Conservation (phyloP, 2,888 invertebrate species). For the Podabrus alpinus region DNA sequence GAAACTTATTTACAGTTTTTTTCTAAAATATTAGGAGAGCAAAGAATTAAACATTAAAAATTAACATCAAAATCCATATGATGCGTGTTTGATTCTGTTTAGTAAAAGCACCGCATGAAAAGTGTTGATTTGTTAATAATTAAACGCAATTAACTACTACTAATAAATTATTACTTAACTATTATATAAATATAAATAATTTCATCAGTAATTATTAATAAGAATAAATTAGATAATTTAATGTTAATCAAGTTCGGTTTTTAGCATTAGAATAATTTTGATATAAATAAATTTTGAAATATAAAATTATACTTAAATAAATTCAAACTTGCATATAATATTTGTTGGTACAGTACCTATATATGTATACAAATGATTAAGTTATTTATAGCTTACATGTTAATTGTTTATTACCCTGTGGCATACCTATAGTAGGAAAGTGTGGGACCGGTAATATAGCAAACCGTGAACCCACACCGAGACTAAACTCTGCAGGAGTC, state of each 20-base stretch:
- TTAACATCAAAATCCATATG: too few relatives aligned
- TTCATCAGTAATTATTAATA: background rate
- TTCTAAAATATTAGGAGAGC: too few relatives aligned
- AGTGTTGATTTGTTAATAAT: too few relatives aligned
- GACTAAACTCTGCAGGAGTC: constrained; percentile 25
- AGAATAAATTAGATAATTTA: background rate
- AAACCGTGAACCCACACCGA: constrained; percentile 39
- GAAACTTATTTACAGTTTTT: too few relatives aligned
- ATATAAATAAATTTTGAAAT: background rate
- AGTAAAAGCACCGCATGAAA: too few relatives aligned
- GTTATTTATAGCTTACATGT: constrained; percentile 46
- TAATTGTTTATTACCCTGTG: constrained; percentile 51
- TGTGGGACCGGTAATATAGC: constrained; percentile 44
- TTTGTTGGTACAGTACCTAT: background rate
- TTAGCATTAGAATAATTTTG: too few relatives aligned
- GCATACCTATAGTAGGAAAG: constrained; percentile 42
- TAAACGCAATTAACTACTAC: too few relatives aligned
- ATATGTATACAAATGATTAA: constrained; percentile 11
- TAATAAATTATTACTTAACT: too few relatives aligned
- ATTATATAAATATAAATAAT: background rate
- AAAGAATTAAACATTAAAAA: too few relatives aligned
- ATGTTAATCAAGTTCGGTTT: too few relatives aligned
- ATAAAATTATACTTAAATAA: background rate
- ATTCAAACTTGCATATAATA: background rate
- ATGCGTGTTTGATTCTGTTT: too few relatives aligned